Evolutionary conservation across 2,888 invertebrate genomes (phyloP), one percentile per base, ranked within the genome.

Genomic region (Cinara cedri): DNA sequence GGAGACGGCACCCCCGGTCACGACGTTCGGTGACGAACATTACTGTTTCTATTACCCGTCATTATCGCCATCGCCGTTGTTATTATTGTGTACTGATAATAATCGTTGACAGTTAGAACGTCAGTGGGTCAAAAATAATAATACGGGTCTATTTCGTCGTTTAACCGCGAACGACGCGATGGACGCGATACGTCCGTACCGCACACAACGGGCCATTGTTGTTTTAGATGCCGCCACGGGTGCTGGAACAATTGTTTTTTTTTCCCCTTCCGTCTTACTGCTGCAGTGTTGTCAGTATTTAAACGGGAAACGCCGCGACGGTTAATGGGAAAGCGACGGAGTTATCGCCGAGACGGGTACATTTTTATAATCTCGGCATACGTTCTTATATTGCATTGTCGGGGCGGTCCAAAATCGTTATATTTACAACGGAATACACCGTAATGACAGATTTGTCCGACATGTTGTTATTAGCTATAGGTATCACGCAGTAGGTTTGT

Each of bases 51-150:
- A 42, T 62, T 1, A n/a, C n/a, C n/a, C n/a, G n/a, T 6, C 44
- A 4, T 70, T 34, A 8, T 26, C 19, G 14, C 19, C 9, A 21
- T 34, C 42, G 19, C 10, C 16, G 13, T 55, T 68, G 6, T 26
- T 34, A 26, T 54, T 24, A 14, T 62, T 11, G n/a, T n/a, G n/a
- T 34, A 44, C 14, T n/a, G 10, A 57, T n/a, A 34, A 21, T n/a
- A n/a, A n/a, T n/a, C n/a, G n/a, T n/a, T n/a, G 16, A 44, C 42
- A 42, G 71, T 54, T 44, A 46, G 44, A 46, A 24, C 26, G 72
- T 60, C 62, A 62, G 62, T 72, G 49, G 60, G 72, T 72, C 72
- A 62, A 51, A 72, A 72, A 72, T 49, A n/a, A n/a, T n/a, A n/a
- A n/a, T n/a, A 21, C 51, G 60, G 62, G 62, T 72, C 62, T 62